These are phyloP conservation scores for Ferdinandea cuprea DNA, from an alignment of 2,888 invertebrate species.

Conservation along the genomic window DNA sequence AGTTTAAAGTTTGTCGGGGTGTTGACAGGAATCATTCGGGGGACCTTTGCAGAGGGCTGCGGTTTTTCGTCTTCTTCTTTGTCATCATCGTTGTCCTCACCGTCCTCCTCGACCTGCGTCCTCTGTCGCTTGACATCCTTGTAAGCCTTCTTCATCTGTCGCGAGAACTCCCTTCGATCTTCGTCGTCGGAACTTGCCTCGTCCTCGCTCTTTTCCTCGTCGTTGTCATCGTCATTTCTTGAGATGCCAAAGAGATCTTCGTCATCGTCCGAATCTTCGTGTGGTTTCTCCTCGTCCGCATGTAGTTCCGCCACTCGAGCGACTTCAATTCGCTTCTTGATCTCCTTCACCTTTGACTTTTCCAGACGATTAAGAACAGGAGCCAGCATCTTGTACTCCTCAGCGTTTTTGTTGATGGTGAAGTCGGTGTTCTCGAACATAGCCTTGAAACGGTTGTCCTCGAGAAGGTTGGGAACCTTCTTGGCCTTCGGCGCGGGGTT, in stretches of 20 bases:
- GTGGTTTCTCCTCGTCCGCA: conserved; percentile 80
- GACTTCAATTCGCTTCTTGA: conserved; percentile 84
- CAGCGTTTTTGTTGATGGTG: conserved; percentile 93
- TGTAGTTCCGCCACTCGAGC: conserved; percentile 84
- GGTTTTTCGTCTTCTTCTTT: conserved; percentile 77
- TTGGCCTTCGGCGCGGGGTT: conserved; percentile 84
- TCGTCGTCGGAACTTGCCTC: conserved; percentile 87
- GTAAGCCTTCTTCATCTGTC: conserved; percentile 90
- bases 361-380: conserved; percentile 93
- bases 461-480: conserved; percentile 88
- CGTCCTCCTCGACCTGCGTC: conserved; percentile 77
- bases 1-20: conserved; percentile 86
- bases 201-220: conserved; percentile 84
- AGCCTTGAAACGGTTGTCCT: conserved; percentile 94
- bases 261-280: conserved; percentile 82
- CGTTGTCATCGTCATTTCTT: conserved; percentile 77
- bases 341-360: conserved; percentile 87
- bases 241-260: conserved; percentile 82
- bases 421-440: conserved; percentile 97
- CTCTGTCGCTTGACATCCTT: conserved; percentile 83
- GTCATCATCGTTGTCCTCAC: conserved; percentile 79
- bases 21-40: conserved; percentile 86
- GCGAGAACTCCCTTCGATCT: conserved; percentile 91
- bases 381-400: conserved; percentile 94
- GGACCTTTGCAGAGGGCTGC: conserved; percentile 78